Evolutionary conservation across 2,797 vertebrate species (phyloP).

Genomic region (Enteromius fasciolatus): DNA sequence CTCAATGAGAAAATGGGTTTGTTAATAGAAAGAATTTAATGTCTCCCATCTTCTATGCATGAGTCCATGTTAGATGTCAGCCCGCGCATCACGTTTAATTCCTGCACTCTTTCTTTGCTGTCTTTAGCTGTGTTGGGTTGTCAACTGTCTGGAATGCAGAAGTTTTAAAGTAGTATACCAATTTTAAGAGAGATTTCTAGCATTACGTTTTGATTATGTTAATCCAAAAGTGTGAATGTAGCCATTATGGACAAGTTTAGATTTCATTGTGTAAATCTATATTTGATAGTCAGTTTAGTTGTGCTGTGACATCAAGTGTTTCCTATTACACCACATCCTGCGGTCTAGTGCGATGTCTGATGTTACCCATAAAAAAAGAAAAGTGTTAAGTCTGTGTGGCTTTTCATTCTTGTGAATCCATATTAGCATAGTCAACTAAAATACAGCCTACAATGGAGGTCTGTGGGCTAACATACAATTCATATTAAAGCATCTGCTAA

Average conservation of each 20-base stretch:
- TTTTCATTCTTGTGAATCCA: not conserved
- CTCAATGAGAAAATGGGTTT: conserved; percentile 8
- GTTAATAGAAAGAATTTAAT: conserved; percentile 26
- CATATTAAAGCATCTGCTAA: not conserved
- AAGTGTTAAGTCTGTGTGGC: not conserved
- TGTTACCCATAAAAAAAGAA: not conserved
- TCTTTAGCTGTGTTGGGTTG: conserved; percentile 17
- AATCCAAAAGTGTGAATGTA: conserved; percentile 15
- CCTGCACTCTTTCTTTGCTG: conserved; percentile 16
- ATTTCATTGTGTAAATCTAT: not conserved
- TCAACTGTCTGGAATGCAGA: conserved; percentile 28
- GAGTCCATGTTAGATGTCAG: conserved; percentile 29
- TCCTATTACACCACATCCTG: not conserved
- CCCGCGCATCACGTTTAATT: not conserved
- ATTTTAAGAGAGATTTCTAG: conserved; percentile 11
- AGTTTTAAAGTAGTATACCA: conserved; percentile 20
- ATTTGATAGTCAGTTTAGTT: conserved; percentile 4
- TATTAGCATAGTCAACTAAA: not conserved
- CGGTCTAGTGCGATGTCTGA: not conserved
- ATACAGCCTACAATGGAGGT: not conserved
- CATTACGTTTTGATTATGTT: not conserved
- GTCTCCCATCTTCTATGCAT: conserved; percentile 44
- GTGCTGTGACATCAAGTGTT: not conserved
- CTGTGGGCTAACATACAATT: not conserved
- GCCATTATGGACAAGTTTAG: conserved; percentile 7